phyloP scores from a whole-genome alignment of 2,113 vertebrate species.

The Odocoileus virginianus region DNA sequence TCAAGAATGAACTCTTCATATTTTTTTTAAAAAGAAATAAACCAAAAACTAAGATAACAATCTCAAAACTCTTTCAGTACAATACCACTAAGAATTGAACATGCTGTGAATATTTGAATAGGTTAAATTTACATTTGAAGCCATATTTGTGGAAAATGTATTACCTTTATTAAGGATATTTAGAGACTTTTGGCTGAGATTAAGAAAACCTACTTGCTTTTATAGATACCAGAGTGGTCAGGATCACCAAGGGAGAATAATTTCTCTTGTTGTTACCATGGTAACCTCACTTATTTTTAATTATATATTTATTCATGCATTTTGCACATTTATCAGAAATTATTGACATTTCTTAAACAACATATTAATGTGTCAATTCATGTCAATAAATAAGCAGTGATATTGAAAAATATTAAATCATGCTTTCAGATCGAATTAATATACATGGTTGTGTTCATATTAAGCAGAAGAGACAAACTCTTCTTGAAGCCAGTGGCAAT shows the following conservation, averaged over 20 bases:
- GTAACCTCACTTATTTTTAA: background rate
- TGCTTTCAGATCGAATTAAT: constrained; percentile 14
- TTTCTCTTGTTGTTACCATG: background rate
- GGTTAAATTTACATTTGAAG: background rate
- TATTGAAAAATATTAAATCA: background rate
- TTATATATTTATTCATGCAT: background rate
- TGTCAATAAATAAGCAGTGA: background rate
- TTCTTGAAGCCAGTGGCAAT: background rate
- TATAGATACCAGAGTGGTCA: background rate
- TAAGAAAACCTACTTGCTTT: background rate
- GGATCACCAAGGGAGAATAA: background rate
- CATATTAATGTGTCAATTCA: background rate
- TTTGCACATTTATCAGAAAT: background rate
- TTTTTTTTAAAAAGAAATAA: background rate
- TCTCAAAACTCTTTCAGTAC: background rate
- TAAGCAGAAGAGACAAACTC: background rate
- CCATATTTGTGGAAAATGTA: background rate
- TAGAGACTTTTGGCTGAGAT: constrained; percentile 6
- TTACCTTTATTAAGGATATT: background rate
- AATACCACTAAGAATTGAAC: background rate
- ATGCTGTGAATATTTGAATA: background rate
- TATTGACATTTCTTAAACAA: background rate
- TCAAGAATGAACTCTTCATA: background rate
- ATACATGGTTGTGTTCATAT: background rate
- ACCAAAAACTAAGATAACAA: background rate